These are phyloP conservation scores for Steinernema hermaphroditum DNA, from an alignment of 2,888 invertebrate genomes.

Conservation along the genomic window DNA sequence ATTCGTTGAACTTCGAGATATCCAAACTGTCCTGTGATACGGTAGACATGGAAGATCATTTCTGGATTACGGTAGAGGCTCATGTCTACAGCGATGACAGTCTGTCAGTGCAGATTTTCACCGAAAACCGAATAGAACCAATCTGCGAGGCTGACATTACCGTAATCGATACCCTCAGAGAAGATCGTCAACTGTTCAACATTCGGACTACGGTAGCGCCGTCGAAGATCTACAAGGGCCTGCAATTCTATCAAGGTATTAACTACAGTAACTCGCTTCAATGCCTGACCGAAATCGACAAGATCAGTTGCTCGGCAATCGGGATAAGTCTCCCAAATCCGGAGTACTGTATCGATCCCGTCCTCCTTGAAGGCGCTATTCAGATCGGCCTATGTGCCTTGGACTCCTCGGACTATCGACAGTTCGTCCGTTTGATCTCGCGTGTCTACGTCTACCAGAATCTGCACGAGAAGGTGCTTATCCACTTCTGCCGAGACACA, in stretches of 20 bases:
- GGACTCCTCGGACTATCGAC: slow-evolving; percentile 1
- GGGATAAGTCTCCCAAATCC: background rate
- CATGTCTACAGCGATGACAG: background rate
- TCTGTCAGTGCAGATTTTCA: slow-evolving; percentile 2
- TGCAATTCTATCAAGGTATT: slow-evolving; percentile 8
- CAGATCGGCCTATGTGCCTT: slow-evolving; percentile 30
- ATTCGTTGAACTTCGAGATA: slow-evolving; percentile 16
- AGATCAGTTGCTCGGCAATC: slow-evolving; percentile 8
- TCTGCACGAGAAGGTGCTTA: slow-evolving; percentile 9
- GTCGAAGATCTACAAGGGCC: slow-evolving; percentile 27
- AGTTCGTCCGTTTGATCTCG: background rate
- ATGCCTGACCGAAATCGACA: slow-evolving; percentile 6
- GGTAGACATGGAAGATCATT: background rate
- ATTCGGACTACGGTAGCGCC: slow-evolving; percentile 1
- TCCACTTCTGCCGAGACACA: slow-evolving; percentile 23
- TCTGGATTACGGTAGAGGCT: slow-evolving; percentile 12
- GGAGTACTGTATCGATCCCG: slow-evolving; percentile 28
- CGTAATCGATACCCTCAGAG: slow-evolving; percentile 1
- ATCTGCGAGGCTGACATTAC: slow-evolving; percentile 13
- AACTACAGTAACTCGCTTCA: slow-evolving; percentile 1
- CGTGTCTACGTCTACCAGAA: slow-evolving; percentile 17
- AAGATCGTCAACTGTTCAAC: slow-evolving; percentile 8
- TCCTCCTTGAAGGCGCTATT: slow-evolving; percentile 30
- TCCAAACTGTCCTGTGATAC: background rate
- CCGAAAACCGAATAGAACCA: background rate